These are phyloP conservation scores for Parazoanthus atlanticus DNA, from an alignment of 92 coral and sea anemone genomes.

Conservation along the genomic window DNA sequence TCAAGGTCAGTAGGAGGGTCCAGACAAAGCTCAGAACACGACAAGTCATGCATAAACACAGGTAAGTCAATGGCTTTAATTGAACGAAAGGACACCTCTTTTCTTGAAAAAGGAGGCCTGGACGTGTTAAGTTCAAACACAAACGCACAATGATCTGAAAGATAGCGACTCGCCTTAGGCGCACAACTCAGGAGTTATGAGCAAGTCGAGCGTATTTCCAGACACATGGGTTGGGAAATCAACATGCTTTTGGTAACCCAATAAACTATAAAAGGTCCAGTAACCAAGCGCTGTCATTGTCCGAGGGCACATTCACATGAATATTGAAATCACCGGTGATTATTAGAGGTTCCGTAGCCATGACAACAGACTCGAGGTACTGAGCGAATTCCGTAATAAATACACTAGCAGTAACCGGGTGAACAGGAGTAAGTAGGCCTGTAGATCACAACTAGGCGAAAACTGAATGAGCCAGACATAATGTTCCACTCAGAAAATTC, in stretches of 20 bases:
- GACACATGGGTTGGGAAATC: constrained; percentile 19
- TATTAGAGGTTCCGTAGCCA: constrained; percentile 22
- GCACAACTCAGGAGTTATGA: not conserved
- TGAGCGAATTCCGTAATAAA: constrained; percentile 14
- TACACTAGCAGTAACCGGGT: too few species aligned
- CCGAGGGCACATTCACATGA: constrained; percentile 12
- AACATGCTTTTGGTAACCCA: constrained; percentile 17
- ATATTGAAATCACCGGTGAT: constrained; percentile 33
- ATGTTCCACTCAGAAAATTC: too few species aligned
- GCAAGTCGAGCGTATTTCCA: constrained; percentile 4
- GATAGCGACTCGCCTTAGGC: not conserved
- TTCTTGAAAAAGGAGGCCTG: too few species aligned
- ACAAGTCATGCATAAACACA: too few species aligned
- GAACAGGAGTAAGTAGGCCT: too few species aligned
- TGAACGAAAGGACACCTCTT: not conserved
- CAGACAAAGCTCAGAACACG: too few species aligned
- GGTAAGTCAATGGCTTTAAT: constrained; percentile 13
- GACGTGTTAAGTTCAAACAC: too few species aligned
- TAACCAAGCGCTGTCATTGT: constrained; percentile 29
- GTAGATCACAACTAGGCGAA: too few species aligned
- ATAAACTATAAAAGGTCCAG: constrained; percentile 36
- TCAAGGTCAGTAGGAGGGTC: not conserved
- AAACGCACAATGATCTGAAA: not conserved
- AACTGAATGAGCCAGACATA: too few species aligned
- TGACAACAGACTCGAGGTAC: constrained; percentile 31